Base-by-base conservation (phyloP, 2,888 invertebrate genomes). In the Neoascia interrupta region DNA sequence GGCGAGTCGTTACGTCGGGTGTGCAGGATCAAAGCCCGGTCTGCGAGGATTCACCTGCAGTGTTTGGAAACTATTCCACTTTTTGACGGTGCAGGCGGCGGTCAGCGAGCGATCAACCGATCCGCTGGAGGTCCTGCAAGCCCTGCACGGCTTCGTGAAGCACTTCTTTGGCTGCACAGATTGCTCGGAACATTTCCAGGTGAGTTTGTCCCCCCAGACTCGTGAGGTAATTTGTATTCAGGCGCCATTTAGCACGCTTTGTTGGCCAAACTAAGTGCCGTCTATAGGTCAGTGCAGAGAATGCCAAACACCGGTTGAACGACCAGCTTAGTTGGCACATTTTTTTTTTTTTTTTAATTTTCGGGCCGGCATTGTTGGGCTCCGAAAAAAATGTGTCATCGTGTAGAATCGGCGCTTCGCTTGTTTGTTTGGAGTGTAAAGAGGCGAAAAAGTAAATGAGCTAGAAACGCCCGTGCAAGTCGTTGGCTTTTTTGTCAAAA, bases 31-130 rank as follows among this genome's bases (percentile, higher is more conserved):
- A 83, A 90, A 91, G 63, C 88, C 92, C 0, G 82, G 83, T 1
- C 92, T 91, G 83, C 91, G 98, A 51, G 97, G 98, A 8, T 99
- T 96, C 87, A 95, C 97, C 0, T 99, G 99, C 89, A 95, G 97
- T 0, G 90, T 99, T 26, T 99, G 99, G 99, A 94, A 93, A 10
- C 89, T 97, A 82, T 99, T 98, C 86, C 99, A 99, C 86, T 94
- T 94, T 31, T 88, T 99, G 63, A 96, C 97, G 0, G 95, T 97
- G 0, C 93, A 93, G 85, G 93, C 95, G 8, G 91, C 91, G 3
- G 87, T 88, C 19, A 83, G 81, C 13, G 89, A 88, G 37, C 85
- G 89, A 36, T 89, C 90, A 5, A 84, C 85, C 2, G 91, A 92
- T 84, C 92, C 94, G 0, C 90, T 92, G 2, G 92, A 93, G 85